These are phyloP conservation scores for Cydia fagiglandana DNA, from an alignment of 1,140 invertebrate species.

Conservation along the genomic window DNA sequence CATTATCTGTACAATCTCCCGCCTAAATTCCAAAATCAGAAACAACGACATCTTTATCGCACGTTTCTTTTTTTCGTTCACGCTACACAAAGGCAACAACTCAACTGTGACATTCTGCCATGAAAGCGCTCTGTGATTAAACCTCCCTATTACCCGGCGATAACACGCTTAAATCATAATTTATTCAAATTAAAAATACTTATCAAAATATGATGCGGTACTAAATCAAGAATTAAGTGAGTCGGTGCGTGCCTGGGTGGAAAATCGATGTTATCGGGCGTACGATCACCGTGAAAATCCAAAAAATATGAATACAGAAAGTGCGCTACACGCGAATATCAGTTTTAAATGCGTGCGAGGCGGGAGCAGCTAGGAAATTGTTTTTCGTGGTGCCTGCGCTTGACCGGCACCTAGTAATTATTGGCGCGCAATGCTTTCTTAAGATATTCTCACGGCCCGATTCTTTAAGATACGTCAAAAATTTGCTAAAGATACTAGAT, in stretches of 20 bases:
- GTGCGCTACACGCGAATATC: constrained; percentile 66
- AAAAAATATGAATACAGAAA: constrained; percentile 64
- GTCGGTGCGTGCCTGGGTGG: constrained; percentile 61
- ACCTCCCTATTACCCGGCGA: constrained; percentile 63
- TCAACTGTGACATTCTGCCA: constrained; percentile 58
- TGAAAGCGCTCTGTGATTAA: constrained; percentile 64
- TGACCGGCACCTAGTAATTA: neutral
- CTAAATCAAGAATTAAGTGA: constrained; percentile 77
- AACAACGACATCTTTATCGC: constrained; percentile 70
- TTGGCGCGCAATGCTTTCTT: neutral
- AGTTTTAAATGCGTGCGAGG: constrained; percentile 53
- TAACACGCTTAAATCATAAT: constrained; percentile 77
- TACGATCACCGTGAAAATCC: constrained; percentile 73
- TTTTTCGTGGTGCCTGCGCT: constrained; percentile 23
- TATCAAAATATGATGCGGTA: constrained; percentile 78
- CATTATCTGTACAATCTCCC: constrained; percentile 39
- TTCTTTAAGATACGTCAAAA: too few relatives aligned
- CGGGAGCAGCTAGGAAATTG: constrained; percentile 19
- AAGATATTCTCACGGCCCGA: neutral
- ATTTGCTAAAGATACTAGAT: too few relatives aligned
- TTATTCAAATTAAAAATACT: constrained; percentile 80
- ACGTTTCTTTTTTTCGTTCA: constrained; percentile 17
- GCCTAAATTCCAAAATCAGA: constrained; percentile 51
- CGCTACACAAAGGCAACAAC: constrained; percentile 38
- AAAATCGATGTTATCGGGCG: constrained; percentile 69